A percentile compares a stretch with the other conserved stretches of the same genome.
These are phyloP conservation scores for Jaculus jaculus DNA, from an alignment of 2,113 vertebrate genomes.

Conservation along the genomic window DNA sequence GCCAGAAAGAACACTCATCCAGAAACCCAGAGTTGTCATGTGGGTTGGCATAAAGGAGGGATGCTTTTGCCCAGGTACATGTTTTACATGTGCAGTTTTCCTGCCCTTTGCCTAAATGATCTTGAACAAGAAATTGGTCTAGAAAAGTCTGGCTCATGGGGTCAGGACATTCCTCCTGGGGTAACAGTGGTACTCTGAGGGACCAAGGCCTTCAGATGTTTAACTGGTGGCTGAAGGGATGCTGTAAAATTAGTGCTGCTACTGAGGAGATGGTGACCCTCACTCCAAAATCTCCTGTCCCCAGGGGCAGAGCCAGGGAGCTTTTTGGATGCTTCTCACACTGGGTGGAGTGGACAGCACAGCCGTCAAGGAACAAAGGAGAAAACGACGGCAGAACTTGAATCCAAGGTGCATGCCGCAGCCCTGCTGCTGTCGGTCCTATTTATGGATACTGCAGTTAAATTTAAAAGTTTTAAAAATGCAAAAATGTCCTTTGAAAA, in stretches of 20 bases:
- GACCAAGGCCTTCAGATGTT: neutral
- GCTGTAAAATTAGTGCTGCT: slow-evolving; percentile 48
- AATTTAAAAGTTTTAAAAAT: slow-evolving; percentile 84
- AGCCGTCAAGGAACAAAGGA: slow-evolving; percentile 34
- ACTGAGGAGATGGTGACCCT: neutral
- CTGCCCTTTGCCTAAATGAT: slow-evolving; percentile 7
- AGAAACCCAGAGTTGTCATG: neutral
- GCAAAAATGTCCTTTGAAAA: too few species aligned
- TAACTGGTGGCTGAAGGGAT: neutral
- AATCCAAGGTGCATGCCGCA: slow-evolving; percentile 80
- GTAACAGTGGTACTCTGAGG: neutral
- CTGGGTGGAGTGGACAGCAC: neutral
- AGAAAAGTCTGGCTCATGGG: slow-evolving; percentile 9
- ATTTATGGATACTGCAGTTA: slow-evolving; percentile 90
- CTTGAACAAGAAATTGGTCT: neutral
- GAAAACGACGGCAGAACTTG: slow-evolving; percentile 81
- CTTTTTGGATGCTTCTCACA: neutral
- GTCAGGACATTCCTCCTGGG: neutral
- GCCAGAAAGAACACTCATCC: slow-evolving; percentile 18
- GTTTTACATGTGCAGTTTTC: slow-evolving; percentile 79
- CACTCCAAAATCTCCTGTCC: neutral
- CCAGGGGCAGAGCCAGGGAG: neutral
- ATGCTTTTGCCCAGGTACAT: slow-evolving; percentile 58
- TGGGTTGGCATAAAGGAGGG: neutral
- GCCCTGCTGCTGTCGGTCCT: slow-evolving; percentile 83